Base-by-base conservation (phyloP, 2,888 invertebrate genomes). In the Perizoma affinitatum region DNA sequence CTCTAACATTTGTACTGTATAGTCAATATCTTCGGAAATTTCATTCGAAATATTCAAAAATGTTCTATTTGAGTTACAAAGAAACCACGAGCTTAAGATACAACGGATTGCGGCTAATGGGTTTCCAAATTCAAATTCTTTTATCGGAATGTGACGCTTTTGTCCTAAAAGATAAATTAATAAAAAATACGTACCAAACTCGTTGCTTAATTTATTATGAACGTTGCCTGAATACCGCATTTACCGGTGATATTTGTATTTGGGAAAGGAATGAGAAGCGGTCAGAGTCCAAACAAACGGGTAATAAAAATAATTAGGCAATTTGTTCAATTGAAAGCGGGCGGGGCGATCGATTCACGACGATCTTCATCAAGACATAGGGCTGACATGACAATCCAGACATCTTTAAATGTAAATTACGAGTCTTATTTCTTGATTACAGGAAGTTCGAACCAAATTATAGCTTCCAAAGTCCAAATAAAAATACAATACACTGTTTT, bases 281-380 rank as follows among this genome's bases (percentile, higher is more conserved):
- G 74, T 71, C 79, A 77, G 61, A 65, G 73, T 74, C 78, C 76
- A 82, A 87, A 90, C 87, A 85, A 88, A 87, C 83, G 84, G 86
- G 88, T 82, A 87, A 89, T 91, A 90, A 90, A 90, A 89, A 88
- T 89, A 88, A 90, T 90, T 84, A 89, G 86, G 81, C 86, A 86
- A 86, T 91, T 89, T 88, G 84, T 74, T 74, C 83, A 86, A 84
- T 83, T 83, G 86, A 66, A 68, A 65, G 76, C 74, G 84, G 78
- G 86, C 85, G 84, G 74, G 80, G 79, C 79, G 65, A 78, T 82
- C 83, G 80, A 81, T 78, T 74, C 71, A 69, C 60, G 71, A 68
- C 83, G 79, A 76, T 84, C 73, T 77, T 75, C 73, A 81, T 80
- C 79, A 79, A 71, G 68, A 65, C 56, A 35, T 73, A 83, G 77